Base-by-base conservation (phyloP, 2,888 invertebrate genomes). In the Ypsolopha scabrella region DNA sequence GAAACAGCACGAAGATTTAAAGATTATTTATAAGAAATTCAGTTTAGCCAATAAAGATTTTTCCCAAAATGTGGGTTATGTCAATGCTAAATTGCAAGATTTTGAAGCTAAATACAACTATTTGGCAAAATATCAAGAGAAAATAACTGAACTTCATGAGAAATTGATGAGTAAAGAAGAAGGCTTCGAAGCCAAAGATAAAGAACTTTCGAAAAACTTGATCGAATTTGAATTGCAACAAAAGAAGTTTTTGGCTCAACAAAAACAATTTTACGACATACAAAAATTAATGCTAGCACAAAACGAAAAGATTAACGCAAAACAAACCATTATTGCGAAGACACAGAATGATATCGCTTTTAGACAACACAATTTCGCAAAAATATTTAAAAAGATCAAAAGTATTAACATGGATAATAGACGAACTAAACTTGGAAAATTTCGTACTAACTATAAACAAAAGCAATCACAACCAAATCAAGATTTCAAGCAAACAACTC, bases 281-380 rank as follows among this genome's bases (percentile, higher is more conserved):
- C 85, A 86, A 41, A 81, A 78, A 54, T 41, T 78, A 0, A 76
- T 85, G 70, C 51, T 85, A 1, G 65, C 70, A 0, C 83, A 85
- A 52, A 85, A 83, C 7, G 81, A 83, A 50, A 81, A 78, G 51
- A 78, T 85, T 1, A 82, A 75, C 41, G 43, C 60, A 0, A 82
- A 77, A 55, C 85, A 85, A 48, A 75, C 68, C 46, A 35, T 68
- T 1, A 85, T 86, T 53, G 72, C 78, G 0, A 81, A 77, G 60
- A 75, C 77, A 0, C 85, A 85, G 55, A 75, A 68, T 39, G 78
- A 80, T 53, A 83, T 85, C 56, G 78, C 82, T 0, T 68, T 72
- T n/a, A 70, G 73, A 50, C 85, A 85, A 53, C 79, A 78, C 41
- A 74, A 75, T 48, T 80, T 85, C 10, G 78, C 80, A 1, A 64